These are phyloP conservation scores for Turnix velox DNA, from an alignment of 2,113 vertebrate genomes.

Conservation along the genomic window DNA sequence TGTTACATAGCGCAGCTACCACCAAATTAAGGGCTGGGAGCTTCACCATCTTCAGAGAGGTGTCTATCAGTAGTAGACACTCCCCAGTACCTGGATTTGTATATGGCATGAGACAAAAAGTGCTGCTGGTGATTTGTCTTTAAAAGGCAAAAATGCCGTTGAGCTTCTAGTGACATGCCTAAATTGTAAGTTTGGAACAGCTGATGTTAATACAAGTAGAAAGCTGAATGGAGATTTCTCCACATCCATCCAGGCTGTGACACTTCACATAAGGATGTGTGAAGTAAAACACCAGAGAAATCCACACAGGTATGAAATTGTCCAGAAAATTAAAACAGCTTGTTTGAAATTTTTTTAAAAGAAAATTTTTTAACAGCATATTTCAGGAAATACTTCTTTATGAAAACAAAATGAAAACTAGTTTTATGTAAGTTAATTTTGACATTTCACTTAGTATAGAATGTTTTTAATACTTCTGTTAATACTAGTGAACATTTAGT, in stretches of 20 bases:
- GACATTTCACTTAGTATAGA: background rate
- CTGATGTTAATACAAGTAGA: background rate
- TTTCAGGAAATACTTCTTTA: background rate
- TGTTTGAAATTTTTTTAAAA: background rate
- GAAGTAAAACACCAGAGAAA: background rate
- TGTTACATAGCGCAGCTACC: background rate
- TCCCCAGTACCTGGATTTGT: background rate
- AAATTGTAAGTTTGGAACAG: background rate
- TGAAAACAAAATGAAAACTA: background rate
- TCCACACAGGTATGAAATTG: background rate
- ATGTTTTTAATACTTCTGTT: background rate
- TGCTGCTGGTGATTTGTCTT: background rate
- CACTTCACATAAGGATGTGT: background rate
- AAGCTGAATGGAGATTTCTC: background rate
- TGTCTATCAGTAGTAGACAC: background rate
- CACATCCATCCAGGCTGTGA: background rate
- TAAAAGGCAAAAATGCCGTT: background rate
- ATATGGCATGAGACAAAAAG: background rate
- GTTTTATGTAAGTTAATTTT: background rate
- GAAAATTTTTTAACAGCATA: background rate
- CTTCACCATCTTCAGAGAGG: background rate
- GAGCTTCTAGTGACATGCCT: background rate
- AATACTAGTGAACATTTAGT: background rate
- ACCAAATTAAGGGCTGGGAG: background rate
- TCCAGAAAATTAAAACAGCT: background rate